A percentile compares a stretch with the other conserved stretches of the same genome.
phyloP scores from a whole-genome alignment of 2,113 vertebrate genomes.

The Pterocles burchelli region DNA sequence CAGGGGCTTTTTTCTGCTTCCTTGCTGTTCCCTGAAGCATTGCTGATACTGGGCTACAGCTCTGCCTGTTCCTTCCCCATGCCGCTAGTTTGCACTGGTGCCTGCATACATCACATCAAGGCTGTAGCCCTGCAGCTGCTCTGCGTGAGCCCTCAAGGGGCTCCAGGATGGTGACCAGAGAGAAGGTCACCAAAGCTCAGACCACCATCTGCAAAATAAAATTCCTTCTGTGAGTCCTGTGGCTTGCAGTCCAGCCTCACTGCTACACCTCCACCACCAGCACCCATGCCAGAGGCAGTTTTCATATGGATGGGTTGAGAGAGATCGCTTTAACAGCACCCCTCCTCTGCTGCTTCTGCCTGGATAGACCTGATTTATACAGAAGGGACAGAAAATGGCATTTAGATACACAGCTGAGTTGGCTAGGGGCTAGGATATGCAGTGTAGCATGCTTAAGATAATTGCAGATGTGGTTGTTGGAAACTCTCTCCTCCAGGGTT shows the following conservation, averaged over 20 bases:
- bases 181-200: background rate
- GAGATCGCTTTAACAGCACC: background rate
- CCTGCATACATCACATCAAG: background rate
- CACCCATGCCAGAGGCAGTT: accelerated
- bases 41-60: background rate
- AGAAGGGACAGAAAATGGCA: background rate
- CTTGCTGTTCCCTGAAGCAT: background rate
- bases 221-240: background rate
- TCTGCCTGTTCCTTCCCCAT: background rate
- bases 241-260: background rate
- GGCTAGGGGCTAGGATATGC: background rate
- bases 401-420: background rate
- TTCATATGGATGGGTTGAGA: background rate
- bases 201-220: background rate
- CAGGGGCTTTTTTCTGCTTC: background rate
- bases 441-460: background rate
- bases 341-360: background rate
- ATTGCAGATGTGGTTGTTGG: background rate
- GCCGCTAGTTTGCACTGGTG: background rate
- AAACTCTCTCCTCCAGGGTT: background rate
- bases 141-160: accelerated
- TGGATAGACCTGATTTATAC: background rate
- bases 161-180: background rate
- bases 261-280: background rate
- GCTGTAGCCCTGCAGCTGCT: background rate